Conservation (phyloP, 2,113 vertebrate genomes). For the Eurystomus gularis region DNA sequence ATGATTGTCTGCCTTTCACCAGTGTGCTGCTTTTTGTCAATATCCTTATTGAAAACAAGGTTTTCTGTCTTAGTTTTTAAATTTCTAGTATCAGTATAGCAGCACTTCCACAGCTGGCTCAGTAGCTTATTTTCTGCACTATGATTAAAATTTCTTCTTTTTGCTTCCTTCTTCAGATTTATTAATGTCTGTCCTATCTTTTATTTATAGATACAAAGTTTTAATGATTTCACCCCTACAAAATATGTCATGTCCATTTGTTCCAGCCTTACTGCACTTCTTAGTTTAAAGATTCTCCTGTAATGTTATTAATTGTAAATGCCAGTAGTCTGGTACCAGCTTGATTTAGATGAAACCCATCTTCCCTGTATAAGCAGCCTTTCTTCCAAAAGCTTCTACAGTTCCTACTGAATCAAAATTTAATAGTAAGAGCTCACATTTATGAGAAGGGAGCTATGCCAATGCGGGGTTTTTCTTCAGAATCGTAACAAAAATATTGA, state of each 20-base stretch:
- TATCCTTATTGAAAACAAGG: neutral
- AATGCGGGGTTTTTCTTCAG: neutral
- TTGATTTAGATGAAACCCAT: neutral
- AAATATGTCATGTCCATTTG: neutral
- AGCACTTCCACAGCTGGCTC: neutral
- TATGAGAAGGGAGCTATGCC: neutral
- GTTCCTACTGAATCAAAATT: neutral
- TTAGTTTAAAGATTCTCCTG: neutral
- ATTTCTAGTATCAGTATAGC: neutral
- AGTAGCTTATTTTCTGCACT: neutral
- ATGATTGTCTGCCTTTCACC: neutral
- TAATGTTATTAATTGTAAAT: conserved; percentile 17
- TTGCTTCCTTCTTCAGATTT: conserved; percentile 15
- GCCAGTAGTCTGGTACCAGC: neutral
- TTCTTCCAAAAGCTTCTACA: neutral
- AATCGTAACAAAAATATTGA: neutral
- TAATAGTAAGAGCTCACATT: neutral
- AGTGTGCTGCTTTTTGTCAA: neutral
- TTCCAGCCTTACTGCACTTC: neutral
- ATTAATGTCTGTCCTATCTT: conserved; percentile 24
- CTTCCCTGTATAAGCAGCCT: neutral
- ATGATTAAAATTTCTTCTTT: conserved; percentile 7
- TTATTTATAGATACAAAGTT: conserved; percentile 54
- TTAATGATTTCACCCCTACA: conserved; percentile 37
- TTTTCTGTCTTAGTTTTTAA: neutral